phyloP scores from a whole-genome alignment of 1,140 invertebrate species.

The Drosophila sp. region DNA sequence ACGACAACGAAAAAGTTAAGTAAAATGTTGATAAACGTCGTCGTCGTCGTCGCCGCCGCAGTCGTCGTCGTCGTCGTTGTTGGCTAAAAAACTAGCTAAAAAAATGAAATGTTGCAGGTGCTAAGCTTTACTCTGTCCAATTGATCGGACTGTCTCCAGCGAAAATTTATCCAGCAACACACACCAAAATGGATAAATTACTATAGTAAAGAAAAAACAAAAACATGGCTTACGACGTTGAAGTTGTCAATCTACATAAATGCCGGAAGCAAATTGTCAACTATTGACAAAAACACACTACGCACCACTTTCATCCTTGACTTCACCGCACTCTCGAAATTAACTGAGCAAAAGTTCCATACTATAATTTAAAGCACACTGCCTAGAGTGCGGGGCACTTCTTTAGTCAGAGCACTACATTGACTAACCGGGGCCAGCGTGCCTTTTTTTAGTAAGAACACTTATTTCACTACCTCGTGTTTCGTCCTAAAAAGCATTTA shows the following conservation, averaged over 20 bases:
- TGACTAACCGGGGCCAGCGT: too few relatives aligned
- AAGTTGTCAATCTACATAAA: slow-evolving; percentile 11
- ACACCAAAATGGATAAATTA: not conserved
- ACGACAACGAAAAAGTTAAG: not conserved
- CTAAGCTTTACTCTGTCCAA: not conserved
- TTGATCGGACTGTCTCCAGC: slow-evolving; percentile 1
- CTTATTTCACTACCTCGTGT: too few relatives aligned
- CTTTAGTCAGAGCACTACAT: too few relatives aligned
- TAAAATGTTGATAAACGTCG: slow-evolving; percentile 23
- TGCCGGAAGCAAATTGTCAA: slow-evolving; percentile 4
- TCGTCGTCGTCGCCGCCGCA: not conserved
- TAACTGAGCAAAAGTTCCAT: too few relatives aligned
- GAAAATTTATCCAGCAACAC: not conserved
- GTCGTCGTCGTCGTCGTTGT: not conserved
- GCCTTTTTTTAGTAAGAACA: too few relatives aligned
- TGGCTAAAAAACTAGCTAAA: slow-evolving; percentile 11
- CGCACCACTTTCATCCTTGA: not conserved
- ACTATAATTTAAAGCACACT: too few relatives aligned
- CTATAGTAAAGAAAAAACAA: not conserved
- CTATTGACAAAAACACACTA: not conserved
- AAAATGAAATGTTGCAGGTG: slow-evolving; percentile 4
- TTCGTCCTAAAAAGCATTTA: too few relatives aligned
- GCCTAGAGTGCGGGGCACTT: too few relatives aligned
- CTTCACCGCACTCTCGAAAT: not conserved
- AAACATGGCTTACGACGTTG: not conserved